Base-by-base conservation (phyloP, 2,888 invertebrate genomes). In the Protophormia terraenovae region DNA sequence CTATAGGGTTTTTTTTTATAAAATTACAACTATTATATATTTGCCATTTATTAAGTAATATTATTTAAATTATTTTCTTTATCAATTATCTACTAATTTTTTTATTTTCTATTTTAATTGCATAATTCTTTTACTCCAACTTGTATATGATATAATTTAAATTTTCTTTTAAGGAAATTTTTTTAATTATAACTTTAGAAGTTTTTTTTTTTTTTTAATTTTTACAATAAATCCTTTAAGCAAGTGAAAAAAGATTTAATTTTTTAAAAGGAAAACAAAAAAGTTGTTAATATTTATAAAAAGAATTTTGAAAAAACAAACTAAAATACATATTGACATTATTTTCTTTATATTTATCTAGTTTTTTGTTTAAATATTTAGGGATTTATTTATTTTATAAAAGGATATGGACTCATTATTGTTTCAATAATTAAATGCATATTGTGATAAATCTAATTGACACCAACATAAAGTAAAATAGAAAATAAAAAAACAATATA, bases 381-480 rank as follows among this genome's bases (percentile, higher is more conserved):
- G 41, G 60, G 22, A 67, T n/a, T n/a, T n/a, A 72, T 81, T 60
- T 73, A 55, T 69, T 75, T 75, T 75, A 64, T 79, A 82, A 71
- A 82, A 79, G 58, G 85, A 85, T 85, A 85, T 85, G 85, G 85
- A 82, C 82, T 85, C 69, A 75, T 78, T 82, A 82, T 85, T 75
- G 75, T 82, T 85, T 75, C 75, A 75, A 67, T 86, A 64, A 67
- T 73, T 86, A 86, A 86, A 83, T 86, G 80, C 83, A 83, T 77
- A 75, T 79, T 85, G 47, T 62, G 22, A 10, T 77, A 41, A 50
- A 76, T 76, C 12, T 73, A 84, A 78, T 82, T 82, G 85, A 82
- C 82, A 82, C 73, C 82, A 82, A 78, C 67, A 78, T 38, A 69
- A 58, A 16, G 32, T 47, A 16, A 27, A 35, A 27, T n/a, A 67